Base-by-base conservation (phyloP, 2,797 vertebrate species). In the Spheniscus humboldti region DNA sequence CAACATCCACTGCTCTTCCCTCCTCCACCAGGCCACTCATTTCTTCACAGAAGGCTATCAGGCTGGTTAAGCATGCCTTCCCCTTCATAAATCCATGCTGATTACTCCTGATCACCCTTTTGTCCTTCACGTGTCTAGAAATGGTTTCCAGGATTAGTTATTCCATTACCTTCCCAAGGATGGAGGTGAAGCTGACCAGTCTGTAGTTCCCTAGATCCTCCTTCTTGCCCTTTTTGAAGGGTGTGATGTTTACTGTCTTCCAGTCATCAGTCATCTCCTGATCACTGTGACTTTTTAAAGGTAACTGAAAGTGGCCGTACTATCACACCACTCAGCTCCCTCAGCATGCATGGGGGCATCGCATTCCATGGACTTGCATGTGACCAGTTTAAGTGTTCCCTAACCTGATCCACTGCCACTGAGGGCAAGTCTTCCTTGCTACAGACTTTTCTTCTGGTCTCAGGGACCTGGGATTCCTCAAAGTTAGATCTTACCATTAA, bases 331-430 rank as follows among this genome's bases (percentile, higher is more conserved):
- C 14, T 56, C 48, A 39, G 33, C 17, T 43, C 27, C 37, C 37
- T 68, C 53, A 66, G 47, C 13, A 17, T 5, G 5, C 4, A 7
- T 19, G 10, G 28, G 18, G 10, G 3, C 11, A 71, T 31, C 33
- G 30, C 48, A 10, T 47, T 11, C 66, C 28, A 23, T 4, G 13
- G 25, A 72, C 15, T 35, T 12, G 13, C 1, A 3, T 0, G 0
- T 64, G 30, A 50, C 9, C 23, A 41, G 12, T 69, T 84, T 47
- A 76, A 55, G 19, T 1, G 0, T 17, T 73, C 22, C 52, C n/a
- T 80, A 59, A 50, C 12, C 23, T 72, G 13, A 89, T 48, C 27
- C 39, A 35, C 11, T 1, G 0, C 9, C 17, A 7, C 59, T 19
- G 13, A 45, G 25, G 8, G 6, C 13, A 68, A 64, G 10, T 14